phyloP scores from a whole-genome alignment of 1,140 invertebrate genomes.

The Olivierus martensii region DNA sequence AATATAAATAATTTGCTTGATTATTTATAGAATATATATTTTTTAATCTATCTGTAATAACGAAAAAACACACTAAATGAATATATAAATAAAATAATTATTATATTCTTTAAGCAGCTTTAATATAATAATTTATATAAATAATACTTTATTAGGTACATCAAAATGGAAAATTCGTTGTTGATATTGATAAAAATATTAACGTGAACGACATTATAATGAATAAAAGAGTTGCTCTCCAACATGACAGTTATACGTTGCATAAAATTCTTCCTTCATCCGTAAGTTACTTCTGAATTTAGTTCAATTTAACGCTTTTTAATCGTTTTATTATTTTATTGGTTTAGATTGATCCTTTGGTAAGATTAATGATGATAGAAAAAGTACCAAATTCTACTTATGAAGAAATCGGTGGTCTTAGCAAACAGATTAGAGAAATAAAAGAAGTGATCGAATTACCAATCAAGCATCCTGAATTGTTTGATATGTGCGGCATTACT shows the following conservation, averaged over 20 bases:
- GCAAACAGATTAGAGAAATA: conserved; percentile 99
- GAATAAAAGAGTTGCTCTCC: conserved; percentile 88
- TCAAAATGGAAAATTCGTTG: conserved; percentile 98
- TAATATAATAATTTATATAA: too few species aligned
- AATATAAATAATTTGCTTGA: too few species aligned
- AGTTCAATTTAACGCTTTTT: too few species aligned
- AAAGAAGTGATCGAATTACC: conserved; percentile 99
- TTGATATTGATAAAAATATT: conserved; percentile 97
- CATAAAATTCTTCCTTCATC: conserved; percentile 99
- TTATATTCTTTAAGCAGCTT: too few species aligned
- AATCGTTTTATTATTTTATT: conserved; percentile 3
- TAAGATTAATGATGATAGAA: conserved; percentile 99
- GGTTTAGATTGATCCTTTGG: conserved; percentile 82
- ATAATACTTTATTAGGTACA: too few species aligned
- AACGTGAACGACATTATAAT: conserved; percentile 88
- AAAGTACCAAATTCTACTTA: conserved; percentile 99
- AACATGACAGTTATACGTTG: conserved; percentile 95
- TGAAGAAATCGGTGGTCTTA: conserved; percentile 98
- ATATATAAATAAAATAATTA: too few species aligned
- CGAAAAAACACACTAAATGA: too few species aligned
- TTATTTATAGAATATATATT: too few species aligned
- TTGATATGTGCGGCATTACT: conserved; percentile 97
- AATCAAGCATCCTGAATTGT: conserved; percentile 98
- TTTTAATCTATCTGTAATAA: too few species aligned
- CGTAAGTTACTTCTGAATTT: too few species aligned